Percentiles rank a stretch among this genome's conserved stretches.
Evolutionary conservation across 2,888 invertebrate species (phyloP).

Genomic region (Tipula lateralis): DNA sequence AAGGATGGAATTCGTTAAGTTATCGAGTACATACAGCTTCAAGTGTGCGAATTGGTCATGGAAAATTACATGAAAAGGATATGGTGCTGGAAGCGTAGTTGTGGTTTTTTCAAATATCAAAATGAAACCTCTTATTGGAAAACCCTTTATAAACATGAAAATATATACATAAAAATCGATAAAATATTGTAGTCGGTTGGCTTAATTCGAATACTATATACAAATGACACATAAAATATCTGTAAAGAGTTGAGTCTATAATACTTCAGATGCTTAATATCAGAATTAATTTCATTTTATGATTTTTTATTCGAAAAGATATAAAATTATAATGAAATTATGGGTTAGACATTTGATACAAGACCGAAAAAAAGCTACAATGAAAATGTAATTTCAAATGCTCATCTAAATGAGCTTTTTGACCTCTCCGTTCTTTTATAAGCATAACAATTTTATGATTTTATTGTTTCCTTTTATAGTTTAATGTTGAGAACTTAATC

Average conservation of each 20-base stretch:
- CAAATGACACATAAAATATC: not conserved
- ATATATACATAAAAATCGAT: not conserved
- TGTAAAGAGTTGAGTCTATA: not conserved
- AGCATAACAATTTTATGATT: not conserved
- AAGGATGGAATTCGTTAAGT: no score
- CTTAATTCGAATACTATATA: not conserved
- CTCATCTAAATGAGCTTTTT: not conserved
- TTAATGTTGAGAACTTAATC: no score
- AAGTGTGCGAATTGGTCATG: no score
- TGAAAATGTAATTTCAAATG: not conserved
- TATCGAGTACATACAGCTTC: no score
- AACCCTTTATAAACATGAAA: no score
- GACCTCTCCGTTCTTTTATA: not conserved
- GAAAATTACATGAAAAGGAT: no score
- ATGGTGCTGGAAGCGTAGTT: no score
- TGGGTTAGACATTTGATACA: no score
- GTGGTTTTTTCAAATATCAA: no score
- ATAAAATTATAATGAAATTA: no score
- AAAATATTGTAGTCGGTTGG: not conserved
- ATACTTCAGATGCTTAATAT: not conserved
- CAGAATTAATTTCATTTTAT: not conserved
- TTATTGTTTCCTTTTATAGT: not conserved
- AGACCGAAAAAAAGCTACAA: not conserved
- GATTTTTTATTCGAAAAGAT: not conserved
- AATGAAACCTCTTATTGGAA: no score